These are phyloP conservation scores for Capreolus pygargus DNA, from an alignment of 2,113 vertebrate species.

Conservation along the genomic window DNA sequence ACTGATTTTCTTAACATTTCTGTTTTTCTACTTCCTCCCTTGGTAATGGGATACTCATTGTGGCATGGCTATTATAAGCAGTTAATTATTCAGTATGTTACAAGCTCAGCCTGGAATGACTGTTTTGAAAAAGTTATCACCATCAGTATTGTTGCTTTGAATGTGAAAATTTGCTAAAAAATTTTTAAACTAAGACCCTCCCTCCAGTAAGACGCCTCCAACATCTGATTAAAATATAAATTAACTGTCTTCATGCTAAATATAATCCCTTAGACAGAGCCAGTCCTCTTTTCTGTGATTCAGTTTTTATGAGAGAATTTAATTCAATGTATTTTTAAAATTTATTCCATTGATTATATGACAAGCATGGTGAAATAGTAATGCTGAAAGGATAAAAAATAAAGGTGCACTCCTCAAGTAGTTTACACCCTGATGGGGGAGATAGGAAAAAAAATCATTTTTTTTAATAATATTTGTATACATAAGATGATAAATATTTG, in stretches of 20 bases:
- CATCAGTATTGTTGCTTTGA: not conserved
- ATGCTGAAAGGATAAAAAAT: not conserved
- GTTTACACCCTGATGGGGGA: not conserved
- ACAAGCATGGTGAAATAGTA: not conserved
- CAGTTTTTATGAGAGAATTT: not conserved
- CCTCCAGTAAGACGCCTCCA: rapidly evolving
- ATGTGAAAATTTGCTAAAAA: not conserved
- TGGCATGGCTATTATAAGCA: not conserved
- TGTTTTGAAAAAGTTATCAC: not conserved
- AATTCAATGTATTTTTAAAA: not conserved
- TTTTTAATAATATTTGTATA: not conserved
- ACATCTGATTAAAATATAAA: not conserved
- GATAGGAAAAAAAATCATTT: not conserved
- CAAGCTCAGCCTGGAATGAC: not conserved
- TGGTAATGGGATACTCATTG: not conserved
- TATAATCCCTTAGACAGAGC: not conserved
- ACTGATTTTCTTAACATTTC: not conserved
- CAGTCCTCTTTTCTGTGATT: not conserved
- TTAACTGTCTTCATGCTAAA: not conserved
- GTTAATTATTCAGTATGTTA: not conserved
- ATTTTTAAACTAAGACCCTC: not conserved
- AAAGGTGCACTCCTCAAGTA: not conserved
- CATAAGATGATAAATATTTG: not conserved
- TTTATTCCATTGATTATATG: not conserved
- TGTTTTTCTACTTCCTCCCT: not conserved